Base-by-base conservation (phyloP, 2,888 invertebrate species). In the Hypselothyrea guttata region DNA sequence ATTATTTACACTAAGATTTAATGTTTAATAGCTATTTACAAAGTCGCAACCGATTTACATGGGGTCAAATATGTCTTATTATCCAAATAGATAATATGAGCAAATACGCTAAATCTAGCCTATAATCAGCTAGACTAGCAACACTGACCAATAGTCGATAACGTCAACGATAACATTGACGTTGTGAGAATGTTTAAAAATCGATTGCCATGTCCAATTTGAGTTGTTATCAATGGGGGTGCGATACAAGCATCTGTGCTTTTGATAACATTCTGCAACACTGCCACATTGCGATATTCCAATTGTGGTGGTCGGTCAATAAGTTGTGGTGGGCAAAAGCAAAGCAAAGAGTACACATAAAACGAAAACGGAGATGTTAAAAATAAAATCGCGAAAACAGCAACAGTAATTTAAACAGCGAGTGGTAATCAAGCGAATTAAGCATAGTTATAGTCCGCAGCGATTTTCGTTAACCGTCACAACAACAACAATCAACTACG, bases 361-460 rank as follows among this genome's bases (percentile, higher is more conserved):
- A 71, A 71, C 78, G 74, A 84, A 56, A 81, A 71, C 75, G 65
- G 75, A 57, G 56, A 74, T 71, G 71, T 71, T 71, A 71, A 78
- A 78, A 82, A 65, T 81, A 84, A 73, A 58, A 60, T 59, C 72
- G 68, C 58, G 59, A 73, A 69, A 73, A 70, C 70, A 57, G 76
- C 73, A 84, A 73, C 60, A 65, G 61, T 78, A 33, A 78, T 78
- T 77, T 66, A 61, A 85, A 85, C 79, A 75, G 52, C 63, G 60
- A 69, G 81, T 83, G 81, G 60, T 66, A 55, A 72, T 69, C 66
- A 72, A 84, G 75, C 68, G 60, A 63, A 82, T 75, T 59, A 58
- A 52, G 68, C 75, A 51, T 47, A 44, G 69, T 70, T 48, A 57
- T 22, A 69, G 51, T 41, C 27, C 58, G 65, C 62, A 65, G 49